Base-by-base conservation (phyloP, 2,888 invertebrate species). In the Alloscopus bannaensis region DNA sequence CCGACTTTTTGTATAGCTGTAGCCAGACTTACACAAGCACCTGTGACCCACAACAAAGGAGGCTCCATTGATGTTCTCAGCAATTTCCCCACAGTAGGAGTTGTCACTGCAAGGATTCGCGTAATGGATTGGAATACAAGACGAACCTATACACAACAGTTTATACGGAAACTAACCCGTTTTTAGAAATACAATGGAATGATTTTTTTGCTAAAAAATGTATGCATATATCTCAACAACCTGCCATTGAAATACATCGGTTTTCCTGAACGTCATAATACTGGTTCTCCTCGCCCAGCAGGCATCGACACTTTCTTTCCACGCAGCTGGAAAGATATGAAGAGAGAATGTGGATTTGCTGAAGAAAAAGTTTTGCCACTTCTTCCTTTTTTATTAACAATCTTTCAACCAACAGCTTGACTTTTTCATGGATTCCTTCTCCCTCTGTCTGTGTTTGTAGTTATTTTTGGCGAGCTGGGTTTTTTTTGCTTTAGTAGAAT, bases 251-350 rank as follows among this genome's bases (percentile, higher is more conserved):
- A 29, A 62, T 79, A 26, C 82, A 83, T 42, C 64, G 64, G 11
- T 36, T 47, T 68, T 73, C 70, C 16, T 28, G n/a, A 3, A 29
- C 26, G 16, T 81, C 80, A 20, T 64, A 83, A 22, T 71, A 81
- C 75, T 83, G 82, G 60, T 83, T 73, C 57, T 83, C 82, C 57
- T 83, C 82, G 8, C 82, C 81, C 40, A 83, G 66, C 18, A 83
- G 64, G 62, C 82, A 83, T 2, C 77, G 65, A 59, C 82, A 82
- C 60, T 66, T 77, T 40, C 50, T 62, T 31, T 82, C 77, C 4
- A 80, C 57, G 47, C 82, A 82, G 26, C 82, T 82, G 16, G 1
- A 57, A 50, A n/a, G 40, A 47, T 59, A 47, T 36, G n/a, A n/a
- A 47, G 18, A 47, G n/a, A n/a, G 11, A n/a, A 13, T 47, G 4